A percentile compares a stretch with the other conserved stretches of the same genome.
Conservation (phyloP, 2,113 vertebrate species). For the Suricata suricatta region DNA sequence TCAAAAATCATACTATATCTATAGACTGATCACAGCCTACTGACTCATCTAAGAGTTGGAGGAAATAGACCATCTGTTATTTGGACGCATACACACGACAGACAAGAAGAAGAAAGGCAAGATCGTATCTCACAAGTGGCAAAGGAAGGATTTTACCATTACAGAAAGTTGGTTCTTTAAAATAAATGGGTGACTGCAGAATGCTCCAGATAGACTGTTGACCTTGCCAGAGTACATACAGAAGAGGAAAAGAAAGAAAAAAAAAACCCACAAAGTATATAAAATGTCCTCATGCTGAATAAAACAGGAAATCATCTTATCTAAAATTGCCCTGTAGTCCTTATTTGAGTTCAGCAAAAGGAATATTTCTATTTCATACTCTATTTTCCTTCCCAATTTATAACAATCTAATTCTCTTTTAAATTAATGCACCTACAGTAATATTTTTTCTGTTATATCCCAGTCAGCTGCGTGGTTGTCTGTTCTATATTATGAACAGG, state of each 20-base stretch:
- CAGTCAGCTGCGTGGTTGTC: background rate
- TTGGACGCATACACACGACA: background rate
- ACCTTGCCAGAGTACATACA: slow-evolving; percentile 35
- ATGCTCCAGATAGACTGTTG: background rate
- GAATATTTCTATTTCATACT: slow-evolving; percentile 58
- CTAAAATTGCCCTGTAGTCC: slow-evolving; percentile 62
- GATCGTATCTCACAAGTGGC: slow-evolving; percentile 10
- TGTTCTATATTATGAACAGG: slow-evolving; percentile 17
- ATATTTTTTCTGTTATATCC: slow-evolving; percentile 50
- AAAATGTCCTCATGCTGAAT: slow-evolving; percentile 48
- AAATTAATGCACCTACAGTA: slow-evolving; percentile 49
- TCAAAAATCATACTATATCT: background rate
- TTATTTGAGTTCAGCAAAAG: slow-evolving; percentile 45
- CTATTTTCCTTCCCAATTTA: slow-evolving; percentile 57
- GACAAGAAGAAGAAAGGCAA: background rate
- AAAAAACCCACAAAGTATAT: background rate
- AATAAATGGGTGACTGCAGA: slow-evolving; percentile 21
- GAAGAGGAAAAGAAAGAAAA: background rate
- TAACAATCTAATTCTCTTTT: slow-evolving; percentile 54
- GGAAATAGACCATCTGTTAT: background rate
- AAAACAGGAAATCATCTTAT: slow-evolving; percentile 70
- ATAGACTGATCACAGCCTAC: background rate
- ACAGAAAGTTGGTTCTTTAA: background rate
- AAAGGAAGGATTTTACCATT: background rate
- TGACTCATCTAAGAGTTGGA: background rate